Conservation (phyloP, 2,888 invertebrate species). For the Nephrotoma flavescens region DNA sequence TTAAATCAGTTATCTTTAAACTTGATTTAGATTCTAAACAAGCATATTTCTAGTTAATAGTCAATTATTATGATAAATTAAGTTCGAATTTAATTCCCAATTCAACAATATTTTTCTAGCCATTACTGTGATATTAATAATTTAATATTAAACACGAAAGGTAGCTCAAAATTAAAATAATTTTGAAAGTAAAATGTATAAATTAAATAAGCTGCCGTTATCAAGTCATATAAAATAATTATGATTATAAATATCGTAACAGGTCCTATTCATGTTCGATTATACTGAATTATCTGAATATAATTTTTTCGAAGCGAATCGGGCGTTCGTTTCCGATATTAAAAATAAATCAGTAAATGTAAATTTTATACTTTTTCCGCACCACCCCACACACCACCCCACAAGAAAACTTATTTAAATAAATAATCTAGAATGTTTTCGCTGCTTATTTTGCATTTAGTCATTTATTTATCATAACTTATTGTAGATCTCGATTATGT, state of each 20-base stretch:
- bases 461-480: not conserved
- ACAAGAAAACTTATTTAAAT: not conserved
- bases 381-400: too few species aligned
- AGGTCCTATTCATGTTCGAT: too few species aligned
- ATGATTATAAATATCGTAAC: not conserved
- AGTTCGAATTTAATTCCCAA: not conserved
- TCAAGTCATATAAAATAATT: not conserved
- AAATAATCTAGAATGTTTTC: not conserved
- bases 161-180: not conserved
- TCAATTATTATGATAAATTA: not conserved
- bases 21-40: not conserved
- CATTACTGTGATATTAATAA: not conserved
- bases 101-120: not conserved
- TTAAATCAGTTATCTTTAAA: not conserved
- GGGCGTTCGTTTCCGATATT: too few species aligned
- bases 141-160: not conserved
- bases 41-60: not conserved
- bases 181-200: not conserved
- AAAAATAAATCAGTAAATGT: too few species aligned
- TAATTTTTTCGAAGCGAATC: too few species aligned
- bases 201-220: not conserved
- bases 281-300: too few species aligned
- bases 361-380: too few species aligned
- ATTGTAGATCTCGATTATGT: not conserved
- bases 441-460: not conserved